These are phyloP conservation scores for Bacillus rossius DNA, from an alignment of 1,140 invertebrate genomes.

Conservation along the genomic window DNA sequence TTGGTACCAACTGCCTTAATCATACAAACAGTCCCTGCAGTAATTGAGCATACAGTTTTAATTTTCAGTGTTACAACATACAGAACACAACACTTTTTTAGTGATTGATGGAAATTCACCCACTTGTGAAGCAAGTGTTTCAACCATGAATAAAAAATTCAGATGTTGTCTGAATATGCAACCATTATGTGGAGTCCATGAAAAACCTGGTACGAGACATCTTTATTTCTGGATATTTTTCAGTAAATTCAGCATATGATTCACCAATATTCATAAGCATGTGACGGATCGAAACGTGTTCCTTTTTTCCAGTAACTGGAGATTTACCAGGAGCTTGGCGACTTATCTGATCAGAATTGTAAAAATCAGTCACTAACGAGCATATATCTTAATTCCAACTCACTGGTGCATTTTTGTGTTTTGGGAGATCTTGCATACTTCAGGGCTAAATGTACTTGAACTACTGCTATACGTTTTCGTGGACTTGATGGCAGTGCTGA, in stretches of 20 bases:
- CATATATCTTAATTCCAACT: too few relatives aligned
- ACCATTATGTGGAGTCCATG: neutral
- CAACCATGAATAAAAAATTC: neutral
- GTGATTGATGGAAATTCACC: neutral
- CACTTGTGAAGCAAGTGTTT: neutral
- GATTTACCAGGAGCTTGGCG: neutral
- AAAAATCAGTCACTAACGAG: neutral
- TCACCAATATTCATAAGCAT: neutral
- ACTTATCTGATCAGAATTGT: neutral
- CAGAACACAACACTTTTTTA: neutral
- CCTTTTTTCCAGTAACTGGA: neutral
- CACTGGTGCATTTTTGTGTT: too few relatives aligned
- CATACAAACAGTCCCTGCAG: neutral
- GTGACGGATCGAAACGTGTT: neutral
- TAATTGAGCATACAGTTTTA: neutral
- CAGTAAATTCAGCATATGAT: neutral
- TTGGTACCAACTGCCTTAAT: neutral
- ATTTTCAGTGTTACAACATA: neutral
- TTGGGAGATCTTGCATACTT: too few relatives aligned
- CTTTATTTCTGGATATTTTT: neutral
- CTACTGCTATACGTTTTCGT: too few relatives aligned
- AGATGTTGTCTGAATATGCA: neutral
- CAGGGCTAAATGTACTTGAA: too few relatives aligned
- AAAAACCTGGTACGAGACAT: neutral
- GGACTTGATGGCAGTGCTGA: too few relatives aligned